A percentile compares a stretch with the other conserved stretches of the same genome.
Evolutionary conservation across 2,113 vertebrate genomes (phyloP).

Genomic region (Gymnorhina tibicen): DNA sequence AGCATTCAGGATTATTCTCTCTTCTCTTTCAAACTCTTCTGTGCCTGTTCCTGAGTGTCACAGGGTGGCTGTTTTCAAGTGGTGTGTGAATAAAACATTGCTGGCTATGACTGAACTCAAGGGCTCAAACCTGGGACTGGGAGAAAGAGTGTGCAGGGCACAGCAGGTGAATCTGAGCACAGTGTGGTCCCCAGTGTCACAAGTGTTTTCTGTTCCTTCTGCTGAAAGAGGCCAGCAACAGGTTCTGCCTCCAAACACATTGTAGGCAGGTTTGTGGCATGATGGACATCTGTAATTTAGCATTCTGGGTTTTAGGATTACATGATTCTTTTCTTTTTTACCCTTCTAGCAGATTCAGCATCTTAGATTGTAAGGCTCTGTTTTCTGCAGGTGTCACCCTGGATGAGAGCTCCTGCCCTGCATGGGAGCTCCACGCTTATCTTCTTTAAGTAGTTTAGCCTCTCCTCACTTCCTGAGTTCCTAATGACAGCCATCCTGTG

Average conservation of each 20-base stretch:
- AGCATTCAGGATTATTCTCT: background rate
- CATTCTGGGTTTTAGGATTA: background rate
- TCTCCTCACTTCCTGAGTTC: background rate
- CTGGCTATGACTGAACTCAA: background rate
- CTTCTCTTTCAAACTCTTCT: background rate
- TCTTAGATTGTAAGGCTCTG: background rate
- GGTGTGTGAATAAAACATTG: slow-evolving; percentile 29
- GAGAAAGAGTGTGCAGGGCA: background rate
- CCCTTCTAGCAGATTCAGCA: background rate
- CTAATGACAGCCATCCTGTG: background rate
- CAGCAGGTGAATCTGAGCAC: background rate
- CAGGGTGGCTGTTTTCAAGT: background rate
- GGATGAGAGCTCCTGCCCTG: background rate
- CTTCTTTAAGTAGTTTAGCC: background rate
- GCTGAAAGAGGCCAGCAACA: background rate
- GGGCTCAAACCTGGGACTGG: background rate
- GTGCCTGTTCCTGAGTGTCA: background rate
- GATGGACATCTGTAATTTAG: background rate
- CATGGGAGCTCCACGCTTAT: background rate
- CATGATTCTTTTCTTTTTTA: background rate
- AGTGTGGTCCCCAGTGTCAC: background rate
- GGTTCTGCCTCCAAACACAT: background rate
- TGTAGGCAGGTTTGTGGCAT: accelerated
- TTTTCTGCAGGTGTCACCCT: background rate
- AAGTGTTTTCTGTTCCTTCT: background rate